Percentiles rank a stretch among this genome's conserved stretches.
These are phyloP conservation scores for Allophyes oxyacanthae DNA, from an alignment of 2,888 invertebrate species.

Conservation along the genomic window DNA sequence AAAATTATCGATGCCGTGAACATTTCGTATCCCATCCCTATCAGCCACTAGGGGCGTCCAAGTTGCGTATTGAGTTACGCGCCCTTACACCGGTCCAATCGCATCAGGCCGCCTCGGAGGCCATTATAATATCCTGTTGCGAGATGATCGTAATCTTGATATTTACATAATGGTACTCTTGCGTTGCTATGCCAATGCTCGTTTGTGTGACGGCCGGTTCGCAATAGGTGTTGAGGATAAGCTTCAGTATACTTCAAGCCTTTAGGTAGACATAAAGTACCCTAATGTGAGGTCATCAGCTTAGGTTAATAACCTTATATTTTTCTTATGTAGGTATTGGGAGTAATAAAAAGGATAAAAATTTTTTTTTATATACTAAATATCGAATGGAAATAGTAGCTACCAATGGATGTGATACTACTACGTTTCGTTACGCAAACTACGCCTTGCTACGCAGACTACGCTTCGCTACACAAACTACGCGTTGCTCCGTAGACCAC, in stretches of 20 bases:
- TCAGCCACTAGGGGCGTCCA: slow-evolving; percentile 74
- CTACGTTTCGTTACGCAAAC: too few relatives aligned
- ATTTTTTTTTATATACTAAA: too few relatives aligned
- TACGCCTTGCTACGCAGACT: too few relatives aligned
- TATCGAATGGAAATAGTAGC: too few relatives aligned
- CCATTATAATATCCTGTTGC: slow-evolving; percentile 80
- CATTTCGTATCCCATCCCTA: slow-evolving; percentile 55
- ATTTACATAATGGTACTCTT: slow-evolving; percentile 81
- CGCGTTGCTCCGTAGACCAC: too few relatives aligned
- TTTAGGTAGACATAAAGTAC: too few relatives aligned
- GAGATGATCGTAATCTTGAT: slow-evolving; percentile 75
- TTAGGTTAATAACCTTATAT: too few relatives aligned
- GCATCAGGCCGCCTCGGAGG: slow-evolving; percentile 69
- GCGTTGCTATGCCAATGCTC: slow-evolving; percentile 59
- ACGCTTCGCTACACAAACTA: too few relatives aligned
- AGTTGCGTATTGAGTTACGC: slow-evolving; percentile 87
- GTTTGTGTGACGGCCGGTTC: slow-evolving; percentile 49
- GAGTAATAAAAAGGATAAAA: too few relatives aligned
- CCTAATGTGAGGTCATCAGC: too few relatives aligned
- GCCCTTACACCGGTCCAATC: slow-evolving; percentile 78
- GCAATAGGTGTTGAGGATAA: slow-evolving; percentile 17
- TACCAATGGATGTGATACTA: too few relatives aligned
- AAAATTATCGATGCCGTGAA: neutral
- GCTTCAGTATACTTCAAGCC: neutral
- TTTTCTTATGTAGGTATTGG: too few relatives aligned